Evolutionary conservation across 2,113 vertebrate species (phyloP), one percentile per base, ranked within the genome.

Genomic region (Oryzias woworae): DNA sequence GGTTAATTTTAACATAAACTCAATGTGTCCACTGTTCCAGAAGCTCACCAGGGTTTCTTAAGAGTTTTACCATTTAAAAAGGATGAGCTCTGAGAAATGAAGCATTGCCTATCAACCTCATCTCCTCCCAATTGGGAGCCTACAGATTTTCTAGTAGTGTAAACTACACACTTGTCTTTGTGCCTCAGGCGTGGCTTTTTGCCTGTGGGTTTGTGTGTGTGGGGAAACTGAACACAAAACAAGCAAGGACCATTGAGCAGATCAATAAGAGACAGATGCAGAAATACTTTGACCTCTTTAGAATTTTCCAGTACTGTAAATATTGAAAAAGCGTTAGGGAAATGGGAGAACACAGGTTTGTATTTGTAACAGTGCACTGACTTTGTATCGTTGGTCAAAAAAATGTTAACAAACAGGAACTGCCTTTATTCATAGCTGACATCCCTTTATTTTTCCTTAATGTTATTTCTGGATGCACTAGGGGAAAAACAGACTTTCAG

Each of bases 131-230:
- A 75, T 84, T 64, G 78, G 47, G 62, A 72, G 73, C 75, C 66
- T 62, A 80, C 69, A 73, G 72, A 70, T 63, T 54, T 80, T 80
- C 59, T 72, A 66, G 78, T 68, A 73, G 59, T 83, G 62, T 80
- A 46, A 73, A 75, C 81, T 69, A 88, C 79, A 57, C 69, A 53
- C 66, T 42, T 66, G 61, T 56, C 80, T 83, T 76, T 81, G 73
- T 69, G 70, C 67, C 64, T 49, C 55, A 12, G 55, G 63, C 47
- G 53, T 36, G 42, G 60, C 61, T 68, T 51, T 75, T 67, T 68
- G 69, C 82, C 67, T 87, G 83, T 89, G 86, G 83, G 65, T 75
- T 53, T 58, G 77, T 64, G 77, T 53, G 52, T 49, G 68, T 80
- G 67, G 12, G 50, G 69, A 56, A 82, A 71, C 51, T 76, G 62